These are phyloP conservation scores for Tiliacea aurago DNA, from an alignment of 2,888 invertebrate genomes.

Conservation along the genomic window DNA sequence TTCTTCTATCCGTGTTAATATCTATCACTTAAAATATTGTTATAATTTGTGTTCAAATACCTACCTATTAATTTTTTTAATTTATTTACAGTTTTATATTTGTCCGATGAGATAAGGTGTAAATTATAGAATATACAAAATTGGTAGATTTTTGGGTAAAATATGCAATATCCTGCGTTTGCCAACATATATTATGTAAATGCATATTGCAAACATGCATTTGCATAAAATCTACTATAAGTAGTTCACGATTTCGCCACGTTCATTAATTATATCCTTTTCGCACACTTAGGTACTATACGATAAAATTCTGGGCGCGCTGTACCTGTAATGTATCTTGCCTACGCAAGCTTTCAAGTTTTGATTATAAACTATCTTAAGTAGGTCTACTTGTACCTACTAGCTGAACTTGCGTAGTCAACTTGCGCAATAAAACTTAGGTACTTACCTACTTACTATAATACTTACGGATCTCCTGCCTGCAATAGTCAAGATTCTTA, in stretches of 20 bases:
- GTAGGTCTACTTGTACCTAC: background rate
- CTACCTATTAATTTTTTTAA: too few species aligned
- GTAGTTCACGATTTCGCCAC: too few species aligned
- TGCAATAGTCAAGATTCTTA: background rate
- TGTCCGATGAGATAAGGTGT: too few species aligned
- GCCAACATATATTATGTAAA: background rate
- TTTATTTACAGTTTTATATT: too few species aligned
- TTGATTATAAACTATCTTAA: background rate
- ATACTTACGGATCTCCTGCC: background rate
- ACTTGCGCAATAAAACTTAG: background rate
- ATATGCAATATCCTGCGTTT: too few species aligned
- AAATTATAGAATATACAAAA: too few species aligned
- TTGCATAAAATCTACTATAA: background rate
- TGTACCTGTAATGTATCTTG: background rate
- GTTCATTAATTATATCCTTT: too few species aligned
- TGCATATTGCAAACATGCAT: background rate
- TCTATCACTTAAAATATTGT: too few species aligned
- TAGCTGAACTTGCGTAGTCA: background rate
- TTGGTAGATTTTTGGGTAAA: too few species aligned
- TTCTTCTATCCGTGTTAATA: too few species aligned
- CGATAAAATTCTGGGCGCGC: background rate
- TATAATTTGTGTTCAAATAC: too few species aligned
- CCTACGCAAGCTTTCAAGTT: background rate
- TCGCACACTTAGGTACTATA: too few species aligned
- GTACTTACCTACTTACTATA: background rate